These are phyloP conservation scores for Augochlorella aurata DNA, from an alignment of 2,888 invertebrate species.

Conservation along the genomic window DNA sequence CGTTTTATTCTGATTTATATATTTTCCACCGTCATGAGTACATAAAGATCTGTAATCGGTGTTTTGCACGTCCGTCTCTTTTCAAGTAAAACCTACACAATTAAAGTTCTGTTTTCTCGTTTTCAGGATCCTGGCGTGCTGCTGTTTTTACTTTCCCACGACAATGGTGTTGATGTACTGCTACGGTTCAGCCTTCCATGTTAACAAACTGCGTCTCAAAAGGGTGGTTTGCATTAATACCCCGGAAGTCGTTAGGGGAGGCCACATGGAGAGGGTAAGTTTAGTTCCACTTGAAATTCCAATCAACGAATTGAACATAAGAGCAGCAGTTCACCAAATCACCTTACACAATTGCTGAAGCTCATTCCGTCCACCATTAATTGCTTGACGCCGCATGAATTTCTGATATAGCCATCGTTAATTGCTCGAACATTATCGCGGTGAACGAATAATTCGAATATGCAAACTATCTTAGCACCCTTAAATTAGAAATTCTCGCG, in stretches of 20 bases:
- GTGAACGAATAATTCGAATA: background rate
- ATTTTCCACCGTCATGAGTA: background rate
- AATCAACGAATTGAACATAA: slow-evolving; percentile 33
- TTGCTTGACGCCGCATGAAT: background rate
- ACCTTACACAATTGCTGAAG: background rate
- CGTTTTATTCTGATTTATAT: background rate
- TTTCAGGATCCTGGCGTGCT: slow-evolving; percentile 91
- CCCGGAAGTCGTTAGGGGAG: slow-evolving; percentile 82
- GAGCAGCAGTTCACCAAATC: slow-evolving; percentile 15
- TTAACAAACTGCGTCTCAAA: slow-evolving; percentile 90
- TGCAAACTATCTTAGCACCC: background rate
- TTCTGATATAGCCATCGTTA: background rate
- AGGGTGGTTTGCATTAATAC: slow-evolving; percentile 82
- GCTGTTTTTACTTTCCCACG: slow-evolving; percentile 94
- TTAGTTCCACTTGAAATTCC: slow-evolving; percentile 28
- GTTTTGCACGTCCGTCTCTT: background rate
- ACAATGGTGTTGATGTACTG: slow-evolving; percentile 96
- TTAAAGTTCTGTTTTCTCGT: slow-evolving; percentile 67
- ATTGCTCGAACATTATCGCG: background rate
- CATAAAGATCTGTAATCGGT: background rate
- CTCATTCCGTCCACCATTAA: background rate
- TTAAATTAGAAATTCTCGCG: background rate
- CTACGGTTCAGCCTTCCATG: slow-evolving; percentile 94
- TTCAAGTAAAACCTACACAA: background rate
- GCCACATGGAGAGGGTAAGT: slow-evolving; percentile 83